A percentile compares a stretch with the other conserved stretches of the same genome.
Conservation (phyloP, 2,113 vertebrate genomes). For the Hippocampus zosterae region DNA sequence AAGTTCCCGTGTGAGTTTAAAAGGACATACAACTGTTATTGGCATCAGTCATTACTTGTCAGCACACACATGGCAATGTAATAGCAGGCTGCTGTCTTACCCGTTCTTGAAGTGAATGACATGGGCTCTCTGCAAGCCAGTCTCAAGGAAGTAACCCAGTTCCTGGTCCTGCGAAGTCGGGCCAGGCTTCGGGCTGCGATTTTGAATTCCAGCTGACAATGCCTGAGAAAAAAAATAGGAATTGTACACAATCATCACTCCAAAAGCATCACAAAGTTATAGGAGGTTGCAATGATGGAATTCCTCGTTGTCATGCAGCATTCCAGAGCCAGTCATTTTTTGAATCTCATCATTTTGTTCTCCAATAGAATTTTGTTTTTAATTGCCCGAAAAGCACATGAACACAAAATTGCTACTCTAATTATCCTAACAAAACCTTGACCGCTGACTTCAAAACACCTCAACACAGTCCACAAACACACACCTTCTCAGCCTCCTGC, state of each 20-base stretch:
- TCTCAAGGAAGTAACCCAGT: conserved; percentile 96
- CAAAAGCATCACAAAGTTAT: not conserved
- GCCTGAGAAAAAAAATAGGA: conserved; percentile 62
- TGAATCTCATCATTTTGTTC: not conserved
- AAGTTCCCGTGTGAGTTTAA: too few species aligned
- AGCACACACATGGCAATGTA: not conserved
- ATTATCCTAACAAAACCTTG: not conserved
- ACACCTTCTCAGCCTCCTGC: conserved; percentile 94
- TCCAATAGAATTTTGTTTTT: not conserved
- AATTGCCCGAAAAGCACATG: not conserved
- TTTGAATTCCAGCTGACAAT: conserved; percentile 87
- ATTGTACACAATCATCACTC: not conserved
- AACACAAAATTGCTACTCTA: not conserved
- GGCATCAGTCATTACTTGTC: not conserved
- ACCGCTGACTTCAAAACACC: not conserved
- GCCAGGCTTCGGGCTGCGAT: conserved; percentile 95
- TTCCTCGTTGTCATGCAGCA: not conserved
- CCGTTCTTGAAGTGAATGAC: conserved; percentile 98
- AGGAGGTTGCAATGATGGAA: not conserved
- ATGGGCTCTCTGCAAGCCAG: conserved; percentile 94
- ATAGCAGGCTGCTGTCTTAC: conserved; percentile 56
- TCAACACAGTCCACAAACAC: conserved; percentile 8
- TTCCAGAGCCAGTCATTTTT: not conserved
- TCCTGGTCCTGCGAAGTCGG: conserved; percentile 90
- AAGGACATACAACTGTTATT: not conserved